Conservation (phyloP, 2,888 invertebrate genomes). For the Drosophila anomelani region DNA sequence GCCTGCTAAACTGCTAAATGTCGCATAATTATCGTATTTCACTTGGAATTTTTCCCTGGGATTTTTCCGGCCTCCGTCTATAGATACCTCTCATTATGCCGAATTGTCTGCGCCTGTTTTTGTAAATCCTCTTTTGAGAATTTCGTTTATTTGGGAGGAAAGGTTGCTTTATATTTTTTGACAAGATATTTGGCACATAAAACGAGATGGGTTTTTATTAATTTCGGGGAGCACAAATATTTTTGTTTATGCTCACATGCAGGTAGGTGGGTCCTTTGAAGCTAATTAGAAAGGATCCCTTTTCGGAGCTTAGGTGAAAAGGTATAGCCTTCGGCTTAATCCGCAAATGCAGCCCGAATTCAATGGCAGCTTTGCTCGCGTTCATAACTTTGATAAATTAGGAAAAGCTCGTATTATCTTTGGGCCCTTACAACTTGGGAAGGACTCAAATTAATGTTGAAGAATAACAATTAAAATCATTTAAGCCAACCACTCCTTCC, state of each 20-base stretch:
- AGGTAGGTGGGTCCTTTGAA: slow-evolving; percentile 21
- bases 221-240: slow-evolving; percentile 60
- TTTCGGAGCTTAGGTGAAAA: slow-evolving; percentile 20
- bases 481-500: slow-evolving; percentile 47
- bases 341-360: slow-evolving; percentile 7
- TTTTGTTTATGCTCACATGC: slow-evolving; percentile 10
- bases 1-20: slow-evolving; percentile 79
- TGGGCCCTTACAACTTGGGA: slow-evolving; percentile 28
- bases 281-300: slow-evolving; percentile 34
- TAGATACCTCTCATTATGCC: slow-evolving; percentile 65
- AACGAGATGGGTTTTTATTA: slow-evolving; percentile 74
- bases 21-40: slow-evolving; percentile 81
- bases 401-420: slow-evolving; percentile 23
- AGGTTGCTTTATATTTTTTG: slow-evolving; percentile 8
- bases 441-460: slow-evolving; percentile 63
- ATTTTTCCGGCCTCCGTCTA: slow-evolving; percentile 12
- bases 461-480: slow-evolving; percentile 79
- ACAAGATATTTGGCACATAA: slow-evolving; percentile 64
- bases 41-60: slow-evolving; percentile 46
- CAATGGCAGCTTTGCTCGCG: not conserved
- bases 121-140: slow-evolving; percentile 19
- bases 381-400: slow-evolving; percentile 15
- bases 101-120: slow-evolving; percentile 57
- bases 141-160: slow-evolving; percentile 8
- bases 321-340: slow-evolving; percentile 14